Evolutionary conservation across 2,888 invertebrate genomes (phyloP), one percentile per base, ranked within the genome.

Genomic region (Argyresthia goedartella): DNA sequence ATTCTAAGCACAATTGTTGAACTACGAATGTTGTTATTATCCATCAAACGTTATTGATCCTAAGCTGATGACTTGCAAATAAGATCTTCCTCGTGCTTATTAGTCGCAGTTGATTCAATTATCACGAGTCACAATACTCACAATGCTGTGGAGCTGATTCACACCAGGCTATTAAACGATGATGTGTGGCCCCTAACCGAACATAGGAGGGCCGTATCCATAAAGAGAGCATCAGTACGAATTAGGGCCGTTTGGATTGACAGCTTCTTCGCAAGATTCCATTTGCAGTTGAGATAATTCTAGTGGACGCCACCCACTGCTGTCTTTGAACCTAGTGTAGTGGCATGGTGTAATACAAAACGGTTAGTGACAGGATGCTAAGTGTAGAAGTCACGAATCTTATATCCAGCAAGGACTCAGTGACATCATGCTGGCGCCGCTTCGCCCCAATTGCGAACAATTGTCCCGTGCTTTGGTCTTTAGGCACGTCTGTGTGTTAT

Each of bases 401-500:
- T 13, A 13, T 35, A 36, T 36, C 4, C 16, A 36, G 51, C 53
- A 55, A 51, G 53, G 54, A 59, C 53, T 35, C 55, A 74, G 67
- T 84, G 84, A 84, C 82, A 82, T 84, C 84, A 84, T 71, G 63
- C 55, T 73, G 82, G 82, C 82, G 84, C 82, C 81, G 70, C 68
- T 67, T 60, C 71, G 73, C 72, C 72, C 74, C 81, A 84, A 84
- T 84, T 84, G 78, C 59, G 57, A 56, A 63, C 81, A 84, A 81
- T 85, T 85, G 43, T 13, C 43, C 8, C 43, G 43, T 43, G 43
- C 43, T 43, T 11, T 11, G 25, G 25, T 25, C 25, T 25, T 2
- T 25, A 25, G 25, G 6, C 25, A 25, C 25, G 25, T 25, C 25
- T 25, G 25, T 25, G 6, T 4, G 25, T 25, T 25, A 6, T 25